A percentile compares a stretch with the other conserved stretches of the same genome.
Evolutionary conservation across 2,113 vertebrate genomes (phyloP).

Genomic region (Odocoileus virginianus): DNA sequence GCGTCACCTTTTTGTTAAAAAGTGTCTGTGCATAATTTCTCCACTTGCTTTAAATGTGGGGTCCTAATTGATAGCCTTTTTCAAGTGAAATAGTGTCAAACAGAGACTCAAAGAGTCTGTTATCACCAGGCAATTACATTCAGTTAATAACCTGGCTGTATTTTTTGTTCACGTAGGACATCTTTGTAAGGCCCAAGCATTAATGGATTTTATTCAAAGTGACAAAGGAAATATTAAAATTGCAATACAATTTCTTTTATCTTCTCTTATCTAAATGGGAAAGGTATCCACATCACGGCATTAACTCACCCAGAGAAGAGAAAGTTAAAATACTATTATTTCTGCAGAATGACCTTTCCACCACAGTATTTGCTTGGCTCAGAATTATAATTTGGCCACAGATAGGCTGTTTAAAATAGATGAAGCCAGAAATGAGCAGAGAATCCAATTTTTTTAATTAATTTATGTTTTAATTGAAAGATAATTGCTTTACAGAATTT

Average conservation of each 20-base stretch:
- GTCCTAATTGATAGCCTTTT: slow-evolving; percentile 11
- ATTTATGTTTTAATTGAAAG: background rate
- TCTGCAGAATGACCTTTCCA: slow-evolving; percentile 14
- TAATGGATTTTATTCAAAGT: slow-evolving; percentile 36
- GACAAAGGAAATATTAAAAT: slow-evolving; percentile 58
- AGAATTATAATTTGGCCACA: background rate
- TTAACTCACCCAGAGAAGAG: background rate
- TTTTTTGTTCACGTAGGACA: slow-evolving; percentile 33
- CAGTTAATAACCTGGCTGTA: background rate
- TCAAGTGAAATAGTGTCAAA: slow-evolving; percentile 29
- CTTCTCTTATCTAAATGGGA: slow-evolving; percentile 39
- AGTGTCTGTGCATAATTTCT: background rate
- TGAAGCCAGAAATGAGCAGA: background rate
- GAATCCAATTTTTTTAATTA: background rate
- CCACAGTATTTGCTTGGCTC: background rate
- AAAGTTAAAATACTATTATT: slow-evolving; percentile 35
- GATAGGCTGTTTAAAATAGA: slow-evolving; percentile 18
- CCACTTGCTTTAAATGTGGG: background rate
- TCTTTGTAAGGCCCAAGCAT: background rate
- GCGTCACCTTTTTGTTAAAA: background rate
- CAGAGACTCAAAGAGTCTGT: slow-evolving; percentile 10
- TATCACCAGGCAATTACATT: slow-evolving; percentile 28
- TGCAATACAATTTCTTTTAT: slow-evolving; percentile 39
- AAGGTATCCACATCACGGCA: background rate
- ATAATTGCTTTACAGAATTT: background rate